Base-by-base conservation (phyloP, 2,113 vertebrate genomes). In the Mormoops blainvillei region DNA sequence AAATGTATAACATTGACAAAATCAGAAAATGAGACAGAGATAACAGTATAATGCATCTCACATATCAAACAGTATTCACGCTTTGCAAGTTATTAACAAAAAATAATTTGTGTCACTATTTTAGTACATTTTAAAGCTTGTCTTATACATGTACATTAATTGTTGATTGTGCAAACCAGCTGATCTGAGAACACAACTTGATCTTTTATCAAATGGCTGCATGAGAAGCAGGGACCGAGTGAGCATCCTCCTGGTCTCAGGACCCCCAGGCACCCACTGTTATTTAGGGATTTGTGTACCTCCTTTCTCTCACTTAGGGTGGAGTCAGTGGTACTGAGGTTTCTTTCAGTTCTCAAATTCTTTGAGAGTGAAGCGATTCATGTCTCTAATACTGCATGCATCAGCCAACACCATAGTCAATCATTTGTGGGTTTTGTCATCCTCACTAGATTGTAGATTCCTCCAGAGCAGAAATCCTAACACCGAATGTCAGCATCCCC, bases 1-100 rank as follows among this genome's bases (percentile, higher is more conserved):
- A 88, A 89, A 54, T 36, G 26, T 43, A 78, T 24, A 19, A 76
- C 87, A 95, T n/a, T 38, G 31, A 94, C 82, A 89, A 24, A 41
- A 56, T 15, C 12, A 96, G 94, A 26, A 95, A 91, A 94, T 86
- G 89, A 91, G 81, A 93, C 65, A 95, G 31, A 54, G 76, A 28
- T 38, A 94, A 70, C 18, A 94, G 54, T 71, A 24, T 43, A 84
- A 54, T 74, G 33, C 19, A 86, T 80, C 81, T 89, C 48, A 82
- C 13, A 0, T 90, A 54, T 68, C 65, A 80, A 81, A 45, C 33
- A 95, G 43, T 80, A 70, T 95, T 90, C 80, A 36, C 10, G 18
- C n/a, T 92, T 92, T 61, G 61, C 4, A 10, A 89, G 70, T 58
- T 86, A 84, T 58, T 86, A 96, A 84, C 43, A 65, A 58, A 87